A percentile compares a stretch with the other conserved stretches of the same genome.
These are phyloP conservation scores for Habropoda laboriosa DNA, from an alignment of 1,140 invertebrate species.

Conservation along the genomic window DNA sequence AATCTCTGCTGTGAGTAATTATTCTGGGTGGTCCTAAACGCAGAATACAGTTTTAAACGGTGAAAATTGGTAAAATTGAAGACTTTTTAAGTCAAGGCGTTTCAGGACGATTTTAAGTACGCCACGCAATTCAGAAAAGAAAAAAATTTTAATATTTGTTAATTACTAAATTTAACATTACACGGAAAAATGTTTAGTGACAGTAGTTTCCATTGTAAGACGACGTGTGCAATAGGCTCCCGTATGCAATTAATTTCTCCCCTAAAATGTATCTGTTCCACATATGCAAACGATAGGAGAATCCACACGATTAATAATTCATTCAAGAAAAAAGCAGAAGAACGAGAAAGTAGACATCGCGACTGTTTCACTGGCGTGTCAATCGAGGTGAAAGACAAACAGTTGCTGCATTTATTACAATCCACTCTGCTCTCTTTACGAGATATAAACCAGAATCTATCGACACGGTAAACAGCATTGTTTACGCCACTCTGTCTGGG, in stretches of 20 bases:
- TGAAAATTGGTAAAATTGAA: too few species aligned
- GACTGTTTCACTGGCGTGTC: neutral
- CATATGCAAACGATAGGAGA: neutral
- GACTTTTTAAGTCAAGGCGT: too few species aligned
- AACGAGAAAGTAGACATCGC: neutral
- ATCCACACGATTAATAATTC: neutral
- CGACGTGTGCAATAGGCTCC: too few species aligned
- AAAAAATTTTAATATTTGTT: too few species aligned
- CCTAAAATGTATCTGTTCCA: neutral
- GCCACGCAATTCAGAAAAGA: too few species aligned
- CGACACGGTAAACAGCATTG: neutral
- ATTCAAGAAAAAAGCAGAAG: neutral
- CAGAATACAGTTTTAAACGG: too few species aligned
- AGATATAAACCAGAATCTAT: neutral
- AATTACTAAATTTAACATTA: too few species aligned
- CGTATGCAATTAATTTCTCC: neutral
- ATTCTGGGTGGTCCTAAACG: too few species aligned
- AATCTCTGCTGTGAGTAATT: too few species aligned
- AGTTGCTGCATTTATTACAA: neutral
- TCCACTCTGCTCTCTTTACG: neutral
- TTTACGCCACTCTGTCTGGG: neutral
- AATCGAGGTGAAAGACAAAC: slow-evolving; percentile 4
- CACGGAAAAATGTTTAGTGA: too few species aligned
- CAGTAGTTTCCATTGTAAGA: too few species aligned
- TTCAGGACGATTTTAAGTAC: too few species aligned